These are phyloP conservation scores for Hypotaenidia philippensis DNA, from an alignment of 2,797 vertebrate genomes.

Conservation along the genomic window DNA sequence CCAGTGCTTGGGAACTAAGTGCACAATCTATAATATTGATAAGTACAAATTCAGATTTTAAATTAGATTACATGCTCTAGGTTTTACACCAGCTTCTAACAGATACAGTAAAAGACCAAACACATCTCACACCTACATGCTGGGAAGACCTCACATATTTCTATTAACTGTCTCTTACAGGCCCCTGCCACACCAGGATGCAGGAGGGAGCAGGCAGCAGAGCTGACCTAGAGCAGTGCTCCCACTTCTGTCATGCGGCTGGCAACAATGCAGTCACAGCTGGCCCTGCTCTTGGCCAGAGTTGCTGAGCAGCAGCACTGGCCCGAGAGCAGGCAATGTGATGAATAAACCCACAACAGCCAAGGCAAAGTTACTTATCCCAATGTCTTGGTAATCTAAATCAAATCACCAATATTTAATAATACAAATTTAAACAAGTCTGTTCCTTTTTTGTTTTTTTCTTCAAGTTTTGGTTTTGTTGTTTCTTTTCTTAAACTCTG, in stretches of 20 bases:
- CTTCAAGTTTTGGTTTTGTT: not conserved
- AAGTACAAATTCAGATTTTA: not conserved
- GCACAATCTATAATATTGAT: accelerated
- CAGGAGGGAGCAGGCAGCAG: accelerated
- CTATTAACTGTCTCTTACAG: not conserved
- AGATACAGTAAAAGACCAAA: not conserved
- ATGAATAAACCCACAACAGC: not conserved
- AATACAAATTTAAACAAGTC: not conserved
- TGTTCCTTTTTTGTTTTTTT: not conserved
- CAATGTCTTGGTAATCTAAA: not conserved
- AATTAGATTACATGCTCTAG: not conserved
- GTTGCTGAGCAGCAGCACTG: not conserved
- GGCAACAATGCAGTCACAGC: accelerated
- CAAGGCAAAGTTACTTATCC: not conserved
- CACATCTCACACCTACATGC: not conserved
- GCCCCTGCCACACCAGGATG: not conserved
- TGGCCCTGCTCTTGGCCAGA: not conserved
- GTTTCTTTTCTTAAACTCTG: not conserved
- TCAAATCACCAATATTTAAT: not conserved
- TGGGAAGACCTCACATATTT: not conserved
- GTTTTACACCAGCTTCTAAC: not conserved
- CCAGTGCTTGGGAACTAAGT: not conserved
- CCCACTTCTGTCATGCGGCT: accelerated
- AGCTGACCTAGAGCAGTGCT: not conserved
- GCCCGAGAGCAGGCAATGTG: not conserved